Evolutionary conservation across 2,888 invertebrate genomes (phyloP).

Genomic region (Brachylomia viminalis): DNA sequence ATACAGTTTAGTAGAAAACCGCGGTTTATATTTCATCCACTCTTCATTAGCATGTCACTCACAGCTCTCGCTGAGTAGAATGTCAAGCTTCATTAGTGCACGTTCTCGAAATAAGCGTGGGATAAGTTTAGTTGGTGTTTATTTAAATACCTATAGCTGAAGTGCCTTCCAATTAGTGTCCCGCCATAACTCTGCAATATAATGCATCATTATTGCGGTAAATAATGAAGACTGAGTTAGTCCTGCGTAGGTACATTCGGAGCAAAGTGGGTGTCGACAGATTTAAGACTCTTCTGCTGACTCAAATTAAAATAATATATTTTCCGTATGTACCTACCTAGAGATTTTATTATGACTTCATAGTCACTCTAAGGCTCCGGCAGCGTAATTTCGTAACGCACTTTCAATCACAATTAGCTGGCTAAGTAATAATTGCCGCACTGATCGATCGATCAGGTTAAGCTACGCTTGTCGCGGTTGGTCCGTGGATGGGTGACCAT

Average conservation of each 20-base stretch:
- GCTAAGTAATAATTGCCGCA: too few relatives aligned
- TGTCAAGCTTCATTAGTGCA: conserved; percentile 63
- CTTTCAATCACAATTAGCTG: not conserved
- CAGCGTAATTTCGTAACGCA: not conserved
- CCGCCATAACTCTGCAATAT: conserved; percentile 13
- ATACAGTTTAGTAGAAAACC: not conserved
- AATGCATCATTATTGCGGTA: conserved; percentile 29
- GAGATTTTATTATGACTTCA: not conserved
- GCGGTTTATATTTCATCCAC: conserved; percentile 28
- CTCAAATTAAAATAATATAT: not conserved
- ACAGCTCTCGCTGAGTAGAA: conserved; percentile 17
- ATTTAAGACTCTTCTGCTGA: conserved; percentile 1
- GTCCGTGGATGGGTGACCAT: too few relatives aligned
- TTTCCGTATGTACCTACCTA: not conserved
- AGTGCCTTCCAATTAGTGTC: conserved; percentile 57
- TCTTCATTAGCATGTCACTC: conserved; percentile 43
- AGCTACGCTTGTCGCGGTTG: too few relatives aligned
- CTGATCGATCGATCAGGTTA: too few relatives aligned
- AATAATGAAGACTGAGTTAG: conserved; percentile 20
- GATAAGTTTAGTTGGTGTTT: conserved; percentile 44
- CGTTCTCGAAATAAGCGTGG: conserved; percentile 43
- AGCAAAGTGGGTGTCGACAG: not conserved
- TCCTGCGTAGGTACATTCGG: not conserved
- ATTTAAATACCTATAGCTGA: conserved; percentile 52
- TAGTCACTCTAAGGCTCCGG: not conserved